A percentile compares a stretch with the other conserved stretches of the same genome.
These are phyloP conservation scores for Aurelia sp. DNA, from an alignment of 30 jellyfish, hydroid and myxozoan species.

Conservation along the genomic window DNA sequence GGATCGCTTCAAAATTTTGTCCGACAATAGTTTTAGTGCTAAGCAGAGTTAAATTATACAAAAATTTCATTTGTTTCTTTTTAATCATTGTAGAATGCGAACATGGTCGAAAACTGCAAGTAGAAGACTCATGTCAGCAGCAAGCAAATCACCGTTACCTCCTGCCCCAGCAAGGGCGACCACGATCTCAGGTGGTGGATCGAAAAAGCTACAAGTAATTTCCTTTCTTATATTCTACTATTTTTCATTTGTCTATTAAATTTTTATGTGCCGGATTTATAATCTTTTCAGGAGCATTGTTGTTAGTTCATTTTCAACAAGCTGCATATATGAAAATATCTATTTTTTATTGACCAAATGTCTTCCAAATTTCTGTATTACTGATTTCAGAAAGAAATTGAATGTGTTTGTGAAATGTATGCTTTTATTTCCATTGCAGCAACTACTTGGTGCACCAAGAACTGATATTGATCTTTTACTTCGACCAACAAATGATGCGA, in stretches of 20 bases:
- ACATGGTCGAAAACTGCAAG: slow-evolving; percentile 92
- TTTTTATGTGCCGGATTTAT: no score
- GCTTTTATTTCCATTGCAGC: slow-evolving; percentile 41
- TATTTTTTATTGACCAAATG: no score
- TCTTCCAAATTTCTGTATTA: no score
- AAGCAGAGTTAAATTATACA: no score
- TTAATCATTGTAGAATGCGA: slow-evolving; percentile 69
- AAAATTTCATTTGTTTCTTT: not conserved
- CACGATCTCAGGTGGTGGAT: slow-evolving; percentile 96
- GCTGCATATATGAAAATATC: no score
- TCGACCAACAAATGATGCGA: slow-evolving; percentile 75
- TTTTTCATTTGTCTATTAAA: not conserved
- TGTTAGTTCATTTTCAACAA: not conserved
- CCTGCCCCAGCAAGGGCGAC: slow-evolving; percentile 86
- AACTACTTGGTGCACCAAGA: slow-evolving; percentile 96
- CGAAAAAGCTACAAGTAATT: slow-evolving; percentile 91
- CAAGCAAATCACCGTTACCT: slow-evolving; percentile 84
- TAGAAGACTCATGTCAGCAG: slow-evolving; percentile 65
- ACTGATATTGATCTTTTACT: slow-evolving; percentile 89
- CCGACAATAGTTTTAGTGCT: no score
- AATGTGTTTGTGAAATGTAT: not conserved
- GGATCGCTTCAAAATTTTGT: no score
- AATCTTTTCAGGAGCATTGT: not conserved
- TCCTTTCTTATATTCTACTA: not conserved
- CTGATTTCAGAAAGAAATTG: no score